A percentile compares a stretch with the other conserved stretches of the same genome.
phyloP scores from a whole-genome alignment of 2,113 vertebrate species.

The Scortum barcoo region DNA sequence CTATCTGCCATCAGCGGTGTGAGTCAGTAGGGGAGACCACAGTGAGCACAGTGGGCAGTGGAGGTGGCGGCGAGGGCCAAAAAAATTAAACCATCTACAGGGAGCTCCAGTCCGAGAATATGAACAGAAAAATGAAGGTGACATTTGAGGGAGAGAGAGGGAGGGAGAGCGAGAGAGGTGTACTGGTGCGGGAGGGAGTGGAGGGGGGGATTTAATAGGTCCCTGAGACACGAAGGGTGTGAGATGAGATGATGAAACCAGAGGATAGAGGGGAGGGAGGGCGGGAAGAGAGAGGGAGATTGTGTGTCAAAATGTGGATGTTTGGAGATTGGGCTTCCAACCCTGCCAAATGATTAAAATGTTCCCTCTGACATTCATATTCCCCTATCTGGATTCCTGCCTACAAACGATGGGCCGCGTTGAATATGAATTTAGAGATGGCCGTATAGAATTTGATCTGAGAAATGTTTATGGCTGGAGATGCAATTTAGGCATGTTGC shows the following conservation, averaged over 20 bases:
- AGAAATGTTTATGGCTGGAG: conserved; percentile 63
- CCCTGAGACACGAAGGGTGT: conserved; percentile 83
- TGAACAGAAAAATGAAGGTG: conserved; percentile 84
- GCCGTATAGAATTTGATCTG: conserved; percentile 71
- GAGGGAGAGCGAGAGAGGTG: conserved; percentile 74
- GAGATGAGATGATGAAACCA: conserved; percentile 84
- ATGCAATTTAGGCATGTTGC: conserved; percentile 62
- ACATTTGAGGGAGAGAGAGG: conserved; percentile 76
- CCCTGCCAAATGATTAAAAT: conserved; percentile 84
- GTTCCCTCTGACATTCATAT: conserved; percentile 85
- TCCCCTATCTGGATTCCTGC: conserved; percentile 79
- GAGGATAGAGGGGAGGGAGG: conserved; percentile 77
- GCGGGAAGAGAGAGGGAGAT: conserved; percentile 75
- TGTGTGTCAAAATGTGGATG: conserved; percentile 86
- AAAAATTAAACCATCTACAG: conserved; percentile 76
- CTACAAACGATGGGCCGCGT: conserved; percentile 55
- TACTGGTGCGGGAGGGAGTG: conserved; percentile 83
- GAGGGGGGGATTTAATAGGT: conserved; percentile 87
- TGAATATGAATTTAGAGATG: conserved; percentile 74
- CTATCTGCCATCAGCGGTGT: conserved; percentile 32
- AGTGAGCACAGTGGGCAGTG: conserved; percentile 39
- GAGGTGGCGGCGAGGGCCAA: conserved; percentile 52
- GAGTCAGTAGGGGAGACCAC: conserved; percentile 34
- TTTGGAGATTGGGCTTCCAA: conserved; percentile 85
- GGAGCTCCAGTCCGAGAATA: conserved; percentile 72